Conservation (phyloP, 2,113 vertebrate species). For the Notechis scutatus region DNA sequence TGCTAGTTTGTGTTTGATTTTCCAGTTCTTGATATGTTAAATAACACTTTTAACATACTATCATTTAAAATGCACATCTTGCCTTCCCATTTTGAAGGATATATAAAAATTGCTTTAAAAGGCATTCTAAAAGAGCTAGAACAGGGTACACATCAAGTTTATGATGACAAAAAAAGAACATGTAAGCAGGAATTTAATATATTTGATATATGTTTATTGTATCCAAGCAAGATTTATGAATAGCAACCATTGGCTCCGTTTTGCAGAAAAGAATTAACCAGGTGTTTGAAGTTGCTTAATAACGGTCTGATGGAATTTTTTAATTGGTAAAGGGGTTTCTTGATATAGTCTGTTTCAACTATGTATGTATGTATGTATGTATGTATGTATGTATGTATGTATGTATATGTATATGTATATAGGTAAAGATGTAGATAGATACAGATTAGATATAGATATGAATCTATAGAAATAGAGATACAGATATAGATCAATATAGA, state of each 20-base stretch:
- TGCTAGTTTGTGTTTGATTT: not conserved
- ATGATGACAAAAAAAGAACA: not conserved
- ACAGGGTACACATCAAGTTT: not conserved
- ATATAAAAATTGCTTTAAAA: not conserved
- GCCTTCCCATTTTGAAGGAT: not conserved
- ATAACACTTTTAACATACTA: not conserved
- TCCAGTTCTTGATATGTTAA: not conserved
- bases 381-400: not conserved
- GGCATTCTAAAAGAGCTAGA: not conserved
- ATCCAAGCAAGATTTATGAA: not conserved
- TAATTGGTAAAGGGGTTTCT: not conserved
- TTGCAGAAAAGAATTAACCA: not conserved
- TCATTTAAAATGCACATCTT: not conserved
- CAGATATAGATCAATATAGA: too few species aligned
- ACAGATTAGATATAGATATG: not conserved
- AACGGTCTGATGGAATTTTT: not conserved
- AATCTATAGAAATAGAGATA: too few species aligned
- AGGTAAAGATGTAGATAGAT: not conserved
- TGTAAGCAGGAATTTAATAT: not conserved
- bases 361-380: not conserved
- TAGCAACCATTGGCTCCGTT: not conserved
- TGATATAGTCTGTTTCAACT: not conserved
- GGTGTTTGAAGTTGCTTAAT: not conserved
- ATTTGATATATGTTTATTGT: not conserved
- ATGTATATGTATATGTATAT: not conserved